Evolutionary conservation across 2,113 vertebrate species (phyloP).

Genomic region (Hiodon alosoides): DNA sequence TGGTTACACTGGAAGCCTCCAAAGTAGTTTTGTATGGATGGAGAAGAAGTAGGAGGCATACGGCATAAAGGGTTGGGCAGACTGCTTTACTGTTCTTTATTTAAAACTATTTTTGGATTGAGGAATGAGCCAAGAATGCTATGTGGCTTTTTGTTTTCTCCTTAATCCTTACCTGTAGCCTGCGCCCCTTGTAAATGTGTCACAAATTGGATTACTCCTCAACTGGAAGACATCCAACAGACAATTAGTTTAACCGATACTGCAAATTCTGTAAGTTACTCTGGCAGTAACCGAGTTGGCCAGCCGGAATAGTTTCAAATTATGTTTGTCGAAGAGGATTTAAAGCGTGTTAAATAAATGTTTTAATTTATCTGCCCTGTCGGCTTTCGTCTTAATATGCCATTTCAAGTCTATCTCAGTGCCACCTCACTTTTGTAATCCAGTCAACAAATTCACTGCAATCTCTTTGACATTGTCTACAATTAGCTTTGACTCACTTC

Average conservation of each 20-base stretch:
- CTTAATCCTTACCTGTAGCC: conserved; percentile 10
- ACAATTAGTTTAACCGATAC: too few species aligned
- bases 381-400: conserved; percentile 31
- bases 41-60: neutral
- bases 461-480: conserved; percentile 19
- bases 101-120: too few species aligned
- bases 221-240: too few species aligned
- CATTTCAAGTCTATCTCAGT: conserved; percentile 33
- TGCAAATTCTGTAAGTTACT: neutral
- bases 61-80: too few species aligned
- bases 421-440: neutral
- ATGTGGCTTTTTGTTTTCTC: neutral
- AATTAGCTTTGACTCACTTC: conserved; percentile 37
- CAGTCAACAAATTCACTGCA: conserved; percentile 14
- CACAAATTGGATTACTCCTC: too few species aligned
- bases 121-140: too few species aligned
- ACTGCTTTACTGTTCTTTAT: too few species aligned
- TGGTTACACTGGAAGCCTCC: neutral
- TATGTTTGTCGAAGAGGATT: conserved; percentile 16
- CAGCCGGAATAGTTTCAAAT: neutral
- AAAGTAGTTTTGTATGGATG: neutral
- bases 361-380: conserved; percentile 25
- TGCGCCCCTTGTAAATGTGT: too few species aligned
- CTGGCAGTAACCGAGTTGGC: neutral
- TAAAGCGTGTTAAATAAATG: conserved; percentile 27